Conservation (phyloP, 2,888 invertebrate species). For the Lagria hirta region DNA sequence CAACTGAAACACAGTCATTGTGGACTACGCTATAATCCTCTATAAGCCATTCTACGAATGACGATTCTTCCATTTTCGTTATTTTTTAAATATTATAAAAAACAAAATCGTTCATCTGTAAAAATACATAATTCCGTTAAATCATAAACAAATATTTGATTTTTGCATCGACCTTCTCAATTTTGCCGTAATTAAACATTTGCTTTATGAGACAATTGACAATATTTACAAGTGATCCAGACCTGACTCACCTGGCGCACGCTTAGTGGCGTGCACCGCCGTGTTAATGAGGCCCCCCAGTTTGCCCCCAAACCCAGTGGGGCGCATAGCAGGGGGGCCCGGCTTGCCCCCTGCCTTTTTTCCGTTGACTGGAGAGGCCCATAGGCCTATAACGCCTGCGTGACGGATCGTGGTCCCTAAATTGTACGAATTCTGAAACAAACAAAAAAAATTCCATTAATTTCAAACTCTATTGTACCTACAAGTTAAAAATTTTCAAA, state of each 20-base stretch:
- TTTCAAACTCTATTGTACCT: constrained; percentile 1
- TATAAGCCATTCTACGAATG: too few species aligned
- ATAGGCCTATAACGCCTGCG: constrained; percentile 37
- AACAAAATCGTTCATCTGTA: too few species aligned
- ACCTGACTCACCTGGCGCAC: constrained; percentile 34
- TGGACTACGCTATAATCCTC: too few species aligned
- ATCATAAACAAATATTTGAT: too few species aligned
- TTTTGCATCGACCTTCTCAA: too few species aligned
- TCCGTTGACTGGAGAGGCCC: constrained; percentile 33
- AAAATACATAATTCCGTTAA: too few species aligned
- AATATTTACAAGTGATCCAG: too few species aligned
- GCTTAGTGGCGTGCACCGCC: constrained; percentile 45
- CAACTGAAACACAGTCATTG: too few species aligned
- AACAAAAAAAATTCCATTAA: constrained; percentile 8
- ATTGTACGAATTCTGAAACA: constrained; percentile 26
- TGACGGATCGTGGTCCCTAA: constrained; percentile 34
- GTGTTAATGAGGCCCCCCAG: constrained; percentile 49
- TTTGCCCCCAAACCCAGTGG: constrained; percentile 45
- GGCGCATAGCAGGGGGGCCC: constrained; percentile 45
- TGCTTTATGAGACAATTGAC: too few species aligned
- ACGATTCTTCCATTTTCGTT: too few species aligned
- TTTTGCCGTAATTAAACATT: too few species aligned
- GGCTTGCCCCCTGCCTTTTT: constrained; percentile 33
- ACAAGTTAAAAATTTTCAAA: neutral
- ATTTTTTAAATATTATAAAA: too few species aligned